A percentile compares a stretch with the other conserved stretches of the same genome.
Evolutionary conservation across 2,113 vertebrate genomes (phyloP).

Genomic region (Oceanodroma tethys): DNA sequence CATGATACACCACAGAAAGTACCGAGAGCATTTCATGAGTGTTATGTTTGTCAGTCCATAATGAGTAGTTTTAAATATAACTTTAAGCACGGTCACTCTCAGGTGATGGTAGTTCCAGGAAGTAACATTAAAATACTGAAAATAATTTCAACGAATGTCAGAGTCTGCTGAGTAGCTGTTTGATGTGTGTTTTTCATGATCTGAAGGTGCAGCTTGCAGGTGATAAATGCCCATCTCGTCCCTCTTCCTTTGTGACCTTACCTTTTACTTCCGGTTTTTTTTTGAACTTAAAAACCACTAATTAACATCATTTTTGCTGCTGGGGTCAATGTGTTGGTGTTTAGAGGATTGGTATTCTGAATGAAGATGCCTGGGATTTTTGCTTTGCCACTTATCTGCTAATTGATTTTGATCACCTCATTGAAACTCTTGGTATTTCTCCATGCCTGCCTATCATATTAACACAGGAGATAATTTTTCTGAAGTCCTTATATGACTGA

Average conservation of each 20-base stretch:
- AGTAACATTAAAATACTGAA: background rate
- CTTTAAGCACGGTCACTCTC: background rate
- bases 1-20: background rate
- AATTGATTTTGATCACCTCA: background rate
- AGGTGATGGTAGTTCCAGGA: background rate
- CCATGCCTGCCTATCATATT: background rate
- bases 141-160: background rate
- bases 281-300: background rate
- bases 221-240: background rate
- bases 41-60: background rate
- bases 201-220: background rate
- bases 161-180: background rate
- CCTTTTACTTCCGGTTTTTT: too few species aligned
- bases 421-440: background rate
- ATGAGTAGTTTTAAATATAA: background rate
- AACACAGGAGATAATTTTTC: background rate
- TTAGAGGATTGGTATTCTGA: background rate
- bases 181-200: background rate
- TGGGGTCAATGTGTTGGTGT: background rate
- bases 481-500: background rate
- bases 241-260: background rate
- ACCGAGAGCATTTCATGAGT: rapidly evolving
- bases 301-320: background rate
- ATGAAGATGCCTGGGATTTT: background rate
- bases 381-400: background rate